Percentiles rank a stretch among this genome's conserved stretches.
phyloP scores from a whole-genome alignment of 2,888 invertebrate species.

The Ypsolopha scabrella region DNA sequence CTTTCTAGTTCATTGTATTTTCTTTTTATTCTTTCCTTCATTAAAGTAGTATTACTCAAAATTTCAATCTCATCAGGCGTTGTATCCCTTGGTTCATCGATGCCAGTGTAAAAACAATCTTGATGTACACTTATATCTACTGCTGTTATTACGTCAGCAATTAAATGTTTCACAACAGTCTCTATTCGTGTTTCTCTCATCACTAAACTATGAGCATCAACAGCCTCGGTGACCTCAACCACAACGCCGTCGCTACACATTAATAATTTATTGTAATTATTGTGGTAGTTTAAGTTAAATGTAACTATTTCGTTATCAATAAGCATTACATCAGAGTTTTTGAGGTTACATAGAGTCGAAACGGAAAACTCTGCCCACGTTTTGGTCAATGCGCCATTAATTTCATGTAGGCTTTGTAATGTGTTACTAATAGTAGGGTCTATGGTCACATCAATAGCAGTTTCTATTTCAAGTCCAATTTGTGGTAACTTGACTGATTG shows the following conservation, averaged over 20 bases:
- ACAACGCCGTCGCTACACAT: constrained; percentile 37
- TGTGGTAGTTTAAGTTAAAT: constrained; percentile 71
- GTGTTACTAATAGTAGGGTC: constrained; percentile 49
- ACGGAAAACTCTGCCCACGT: constrained; percentile 70
- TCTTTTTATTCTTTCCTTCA: constrained; percentile 44
- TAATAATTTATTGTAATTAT: constrained; percentile 67
- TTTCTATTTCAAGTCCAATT: constrained; percentile 54
- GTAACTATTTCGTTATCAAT: constrained; percentile 36
- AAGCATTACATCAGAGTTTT: constrained; percentile 17
- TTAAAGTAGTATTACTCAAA: constrained; percentile 13
- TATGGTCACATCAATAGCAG: constrained; percentile 53
- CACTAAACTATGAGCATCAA: too few relatives aligned
- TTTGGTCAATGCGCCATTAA: constrained; percentile 42
- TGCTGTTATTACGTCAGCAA: constrained; percentile 68
- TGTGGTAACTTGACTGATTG: constrained; percentile 61
- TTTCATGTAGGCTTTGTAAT: constrained; percentile 39
- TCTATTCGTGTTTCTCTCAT: too few relatives aligned
- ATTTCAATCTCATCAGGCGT: constrained; percentile 17
- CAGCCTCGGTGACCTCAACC: constrained; percentile 13
- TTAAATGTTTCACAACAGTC: constrained; percentile 10
- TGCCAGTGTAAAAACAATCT: constrained; percentile 48
- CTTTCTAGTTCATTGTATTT: constrained; percentile 66
- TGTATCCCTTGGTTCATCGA: constrained; percentile 38
- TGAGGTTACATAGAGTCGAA: constrained; percentile 46
- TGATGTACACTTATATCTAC: constrained; percentile 72